A percentile compares a stretch with the other conserved stretches of the same genome.
Conservation (phyloP, 2,888 invertebrate genomes). For the Smittia aterrima region DNA sequence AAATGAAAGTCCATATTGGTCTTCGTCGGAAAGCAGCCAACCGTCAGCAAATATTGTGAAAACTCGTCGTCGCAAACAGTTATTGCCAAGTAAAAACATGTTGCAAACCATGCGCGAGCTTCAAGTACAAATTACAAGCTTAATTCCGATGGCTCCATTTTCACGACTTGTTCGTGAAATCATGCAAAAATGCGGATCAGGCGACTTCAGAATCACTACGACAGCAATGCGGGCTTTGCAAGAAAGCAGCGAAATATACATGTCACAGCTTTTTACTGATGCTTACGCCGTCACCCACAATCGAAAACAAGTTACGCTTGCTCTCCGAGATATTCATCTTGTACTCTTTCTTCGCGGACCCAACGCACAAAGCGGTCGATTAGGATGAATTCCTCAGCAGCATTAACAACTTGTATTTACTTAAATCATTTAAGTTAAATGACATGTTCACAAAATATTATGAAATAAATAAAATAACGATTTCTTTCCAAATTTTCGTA, state of each 20-base stretch:
- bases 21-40: too few species aligned
- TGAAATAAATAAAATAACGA: too few species aligned
- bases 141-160: constrained; percentile 51
- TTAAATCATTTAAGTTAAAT: too few species aligned
- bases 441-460: too few species aligned
- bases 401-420: too few species aligned
- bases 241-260: constrained; percentile 53
- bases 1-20: too few species aligned
- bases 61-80: too few species aligned
- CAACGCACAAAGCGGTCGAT: background rate
- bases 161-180: constrained; percentile 50
- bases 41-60: too few species aligned
- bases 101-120: too few species aligned
- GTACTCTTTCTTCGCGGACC: constrained; percentile 50
- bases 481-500: background rate
- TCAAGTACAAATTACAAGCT: too few species aligned
- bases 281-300: constrained; percentile 48
- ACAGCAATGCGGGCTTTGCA: constrained; percentile 52
- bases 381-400: too few species aligned
- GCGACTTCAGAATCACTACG: constrained; percentile 47
- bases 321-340: constrained; percentile 50
- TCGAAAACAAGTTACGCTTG: constrained; percentile 51
- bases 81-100: too few species aligned
- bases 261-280: constrained; percentile 53
- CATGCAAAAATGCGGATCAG: constrained; percentile 45